These are phyloP conservation scores for Megastigmus dorsalis DNA, from an alignment of 2,888 invertebrate species.

Conservation along the genomic window DNA sequence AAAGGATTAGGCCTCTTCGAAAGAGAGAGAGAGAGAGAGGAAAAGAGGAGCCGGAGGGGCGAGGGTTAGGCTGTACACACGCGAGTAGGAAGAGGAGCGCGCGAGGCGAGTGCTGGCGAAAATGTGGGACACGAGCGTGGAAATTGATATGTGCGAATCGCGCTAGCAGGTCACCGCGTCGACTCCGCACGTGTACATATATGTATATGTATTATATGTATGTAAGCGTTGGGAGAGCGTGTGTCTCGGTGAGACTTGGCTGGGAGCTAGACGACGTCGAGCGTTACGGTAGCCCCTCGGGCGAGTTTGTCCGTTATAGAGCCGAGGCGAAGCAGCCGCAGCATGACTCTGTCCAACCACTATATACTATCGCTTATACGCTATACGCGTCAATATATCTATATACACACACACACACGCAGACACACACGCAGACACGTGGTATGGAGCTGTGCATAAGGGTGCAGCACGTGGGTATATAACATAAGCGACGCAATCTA, in stretches of 20 bases:
- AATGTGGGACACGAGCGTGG: constrained; percentile 53
- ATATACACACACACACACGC: too few species aligned
- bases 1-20: too few species aligned
- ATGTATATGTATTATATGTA: too few species aligned
- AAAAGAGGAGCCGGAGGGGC: not conserved
- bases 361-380: too few species aligned
- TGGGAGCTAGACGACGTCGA: not conserved
- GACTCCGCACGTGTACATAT: too few species aligned
- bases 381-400: too few species aligned
- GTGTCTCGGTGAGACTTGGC: too few species aligned
- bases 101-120: not conserved
- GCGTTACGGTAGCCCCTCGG: constrained; percentile 58
- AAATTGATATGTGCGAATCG: constrained; percentile 60
- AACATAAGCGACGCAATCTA: not conserved
- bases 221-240: too few species aligned
- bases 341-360: not conserved
- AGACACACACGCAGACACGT: too few species aligned
- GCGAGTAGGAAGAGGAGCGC: too few species aligned
- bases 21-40: not conserved
- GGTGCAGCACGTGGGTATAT: not conserved
- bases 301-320: constrained; percentile 62
- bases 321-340: constrained; percentile 1
- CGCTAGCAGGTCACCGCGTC: constrained; percentile 56
- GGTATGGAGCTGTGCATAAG: too few species aligned
- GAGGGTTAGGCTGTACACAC: too few species aligned